Base-by-base conservation (phyloP, 2,888 invertebrate genomes). In the Brassicogethes aeneus region DNA sequence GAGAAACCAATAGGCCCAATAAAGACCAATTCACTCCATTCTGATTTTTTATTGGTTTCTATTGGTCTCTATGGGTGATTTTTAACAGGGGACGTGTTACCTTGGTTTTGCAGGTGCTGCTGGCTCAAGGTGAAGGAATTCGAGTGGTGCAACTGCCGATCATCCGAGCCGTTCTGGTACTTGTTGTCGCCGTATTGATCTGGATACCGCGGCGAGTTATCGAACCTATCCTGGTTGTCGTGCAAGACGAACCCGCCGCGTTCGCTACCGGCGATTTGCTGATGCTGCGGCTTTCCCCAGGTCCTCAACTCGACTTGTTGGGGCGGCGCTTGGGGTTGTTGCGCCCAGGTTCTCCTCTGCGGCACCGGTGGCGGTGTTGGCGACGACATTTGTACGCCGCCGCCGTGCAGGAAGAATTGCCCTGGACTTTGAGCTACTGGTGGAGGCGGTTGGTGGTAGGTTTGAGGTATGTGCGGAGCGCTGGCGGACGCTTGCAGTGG, bases 331-430 rank as follows among this genome's bases (percentile, higher is more conserved):
- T 56, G 57, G 10, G 54, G 50, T 41, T 59, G 60, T 39, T 62
- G 60, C 2, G 80, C 79, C 82, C 82, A 82, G 2, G 82, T 83
- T 53, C 82, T 69, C 5, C 82, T 66, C 61, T 76, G 79, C 39
- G 75, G 75, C 41, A 70, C 62, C 3, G 65, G 60, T 13, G 68
- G 65, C 15, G 70, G 69, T 37, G 70, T 70, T 29, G 72, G 70
- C 13, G 51, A 76, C 50, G 75, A 66, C 65, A 70, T 65, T 43
- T 65, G 62, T 17, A 68, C 54, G 12, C 68, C 72, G 47, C 75
- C 74, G 57, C 85, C 85, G 62, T 88, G 86, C 54, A 87, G 70
- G 68, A 82, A 88, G 68, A 86, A 87, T 65, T 85, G 82, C 51
- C 76, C 73, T 45, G 76, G 72, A 36, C 68, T 70, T 2, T 48